These are phyloP conservation scores for Coremacera marginata DNA, from an alignment of 2,888 invertebrate species.

Conservation along the genomic window DNA sequence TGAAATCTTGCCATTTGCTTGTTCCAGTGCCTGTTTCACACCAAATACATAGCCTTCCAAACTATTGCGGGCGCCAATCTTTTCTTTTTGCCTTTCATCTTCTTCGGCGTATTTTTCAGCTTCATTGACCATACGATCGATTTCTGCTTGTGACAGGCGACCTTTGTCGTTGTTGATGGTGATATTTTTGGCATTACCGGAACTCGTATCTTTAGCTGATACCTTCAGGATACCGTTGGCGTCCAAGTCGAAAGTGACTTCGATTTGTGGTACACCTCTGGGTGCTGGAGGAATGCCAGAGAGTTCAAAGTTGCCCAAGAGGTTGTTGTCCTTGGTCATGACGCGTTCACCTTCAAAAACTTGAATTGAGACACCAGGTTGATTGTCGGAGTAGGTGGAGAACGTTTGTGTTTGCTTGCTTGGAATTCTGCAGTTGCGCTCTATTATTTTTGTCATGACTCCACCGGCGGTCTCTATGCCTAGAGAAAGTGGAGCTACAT, in stretches of 20 bases:
- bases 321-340: slow-evolving; percentile 94
- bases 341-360: slow-evolving; percentile 84
- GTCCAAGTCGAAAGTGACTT: slow-evolving; percentile 83
- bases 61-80: slow-evolving; percentile 78
- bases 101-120: slow-evolving; percentile 80
- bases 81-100: slow-evolving; percentile 78
- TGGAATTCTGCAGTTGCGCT: slow-evolving; percentile 79
- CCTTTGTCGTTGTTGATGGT: slow-evolving; percentile 86
- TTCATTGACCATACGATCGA: slow-evolving; percentile 81
- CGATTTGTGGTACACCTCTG: slow-evolving; percentile 87
- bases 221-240: slow-evolving; percentile 95
- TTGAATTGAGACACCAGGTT: slow-evolving; percentile 80
- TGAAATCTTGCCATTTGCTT: slow-evolving; percentile 74
- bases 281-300: slow-evolving; percentile 94
- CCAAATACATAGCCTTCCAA: slow-evolving; percentile 79
- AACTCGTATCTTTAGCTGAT: slow-evolving; percentile 78
- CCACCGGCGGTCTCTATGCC: slow-evolving; percentile 85
- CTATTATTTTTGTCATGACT: slow-evolving; percentile 83
- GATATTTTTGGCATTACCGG: slow-evolving; percentile 79
- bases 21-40: slow-evolving; percentile 78
- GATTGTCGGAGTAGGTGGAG: slow-evolving; percentile 86
- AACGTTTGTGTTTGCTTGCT: slow-evolving; percentile 81
- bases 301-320: slow-evolving; percentile 94
- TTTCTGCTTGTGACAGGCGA: slow-evolving; percentile 81
- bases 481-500: slow-evolving; percentile 78